Conservation (phyloP, 1,140 invertebrate genomes). For the Argopecten irradians region DNA sequence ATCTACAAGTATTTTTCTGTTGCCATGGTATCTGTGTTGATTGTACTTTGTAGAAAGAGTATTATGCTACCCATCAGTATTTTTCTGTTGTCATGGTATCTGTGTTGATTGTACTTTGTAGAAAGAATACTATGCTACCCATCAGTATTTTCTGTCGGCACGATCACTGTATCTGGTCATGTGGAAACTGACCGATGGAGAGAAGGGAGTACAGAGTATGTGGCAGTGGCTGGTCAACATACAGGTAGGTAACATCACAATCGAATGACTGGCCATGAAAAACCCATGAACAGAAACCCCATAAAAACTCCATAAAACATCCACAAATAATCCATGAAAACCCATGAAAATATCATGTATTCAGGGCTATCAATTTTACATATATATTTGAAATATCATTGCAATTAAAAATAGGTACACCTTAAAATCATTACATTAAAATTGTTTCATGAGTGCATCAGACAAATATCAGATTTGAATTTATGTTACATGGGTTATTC, state of each 20-base stretch:
- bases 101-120: constrained; percentile 78
- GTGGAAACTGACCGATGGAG: constrained; percentile 96
- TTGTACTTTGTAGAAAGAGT: constrained; percentile 80
- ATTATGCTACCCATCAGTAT: constrained; percentile 98
- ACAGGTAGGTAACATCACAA: constrained; percentile 79
- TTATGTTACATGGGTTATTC: too few species aligned
- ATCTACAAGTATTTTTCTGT: constrained; percentile 99
- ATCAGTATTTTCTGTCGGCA: constrained; percentile 98
- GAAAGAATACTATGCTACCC: constrained; percentile 89
- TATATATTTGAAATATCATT: too few species aligned
- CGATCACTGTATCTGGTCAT: constrained; percentile 94
- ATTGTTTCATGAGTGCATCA: too few species aligned
- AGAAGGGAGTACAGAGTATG: constrained; percentile 92
- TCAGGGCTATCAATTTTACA: too few species aligned
- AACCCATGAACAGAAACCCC: not conserved
- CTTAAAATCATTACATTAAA: too few species aligned
- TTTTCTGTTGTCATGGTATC: too few species aligned
- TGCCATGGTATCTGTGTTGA: too few species aligned
- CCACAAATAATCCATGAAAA: too few species aligned
- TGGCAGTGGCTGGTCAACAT: constrained; percentile 97
- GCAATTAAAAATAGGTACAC: too few species aligned
- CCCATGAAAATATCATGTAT: not conserved
- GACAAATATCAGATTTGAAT: too few species aligned
- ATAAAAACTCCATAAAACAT: not conserved
- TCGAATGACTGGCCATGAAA: not conserved